Base-by-base conservation (phyloP, 2,888 invertebrate species). In the Eupithecia abbreviata region DNA sequence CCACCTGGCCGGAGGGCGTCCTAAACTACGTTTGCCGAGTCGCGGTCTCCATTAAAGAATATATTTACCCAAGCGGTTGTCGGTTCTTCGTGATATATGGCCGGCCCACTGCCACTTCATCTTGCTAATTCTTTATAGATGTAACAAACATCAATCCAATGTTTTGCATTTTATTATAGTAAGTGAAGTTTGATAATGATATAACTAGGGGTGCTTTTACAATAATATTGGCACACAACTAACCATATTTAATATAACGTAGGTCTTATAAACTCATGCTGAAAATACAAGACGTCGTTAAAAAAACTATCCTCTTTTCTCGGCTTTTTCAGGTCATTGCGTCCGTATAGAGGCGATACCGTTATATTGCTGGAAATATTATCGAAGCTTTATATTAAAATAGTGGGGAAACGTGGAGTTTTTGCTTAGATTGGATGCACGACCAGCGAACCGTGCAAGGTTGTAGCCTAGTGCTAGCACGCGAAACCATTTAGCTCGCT, bases 241-340 rank as follows among this genome's bases (percentile, higher is more conserved):
- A 5, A 51, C 51, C 13, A n/a, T 51, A 15, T 18, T 2, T 58
- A 0, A 18, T 10, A 10, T 30, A 30, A 30, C 30, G 18, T 70
- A 12, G 51, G 4, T 10, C 10, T 68, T 43, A 42, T 7, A 62
- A 49, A 73, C 58, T 47, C 18, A 51, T 67, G 58, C 71, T 67
- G 67, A 42, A 18, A 5, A 51, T 62, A 30, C 43, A 42, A n/a
- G 18, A n/a, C 43, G 30, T 49, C 72, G 72, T 72, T 75, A 83
- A 82, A 85, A 87, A 83, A 86, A 86, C 87, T 87, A 87, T 87
- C 83, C 84, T 81, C 78, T 81, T 58, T 80, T 78, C 82, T 74
- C 75, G 82, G 82, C 80, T 81, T 88, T 87, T 90, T 83, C 87
- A 85, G 90, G 87, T 88, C 90, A 90, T 89, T 85, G 89, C 84